Evolutionary conservation across 2,113 vertebrate species (phyloP).

Genomic region (Passer montanus): DNA sequence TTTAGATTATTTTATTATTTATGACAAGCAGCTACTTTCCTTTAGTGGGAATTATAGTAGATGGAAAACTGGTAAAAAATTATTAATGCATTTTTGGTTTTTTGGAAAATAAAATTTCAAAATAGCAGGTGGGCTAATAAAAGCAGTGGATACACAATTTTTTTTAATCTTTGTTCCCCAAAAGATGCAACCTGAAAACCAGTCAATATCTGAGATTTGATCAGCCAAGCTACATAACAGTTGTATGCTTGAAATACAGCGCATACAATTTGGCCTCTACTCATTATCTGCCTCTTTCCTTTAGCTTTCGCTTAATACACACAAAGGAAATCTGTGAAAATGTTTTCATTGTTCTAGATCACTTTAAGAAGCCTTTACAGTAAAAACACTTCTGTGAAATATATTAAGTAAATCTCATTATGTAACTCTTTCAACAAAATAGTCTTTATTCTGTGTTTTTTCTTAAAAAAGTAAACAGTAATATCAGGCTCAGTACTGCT

Average conservation of each 20-base stretch:
- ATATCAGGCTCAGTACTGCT: not conserved
- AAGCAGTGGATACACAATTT: not conserved
- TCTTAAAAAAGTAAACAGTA: not conserved
- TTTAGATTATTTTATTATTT: not conserved
- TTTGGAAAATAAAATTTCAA: not conserved
- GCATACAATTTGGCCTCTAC: not conserved
- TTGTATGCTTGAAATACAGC: not conserved
- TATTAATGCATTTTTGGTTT: not conserved
- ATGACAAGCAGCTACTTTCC: not conserved
- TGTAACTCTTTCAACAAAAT: conserved; percentile 4
- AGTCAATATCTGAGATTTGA: not conserved
- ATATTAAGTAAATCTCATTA: not conserved
- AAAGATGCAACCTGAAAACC: not conserved
- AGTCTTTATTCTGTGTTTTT: not conserved
- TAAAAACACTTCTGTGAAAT: not conserved
- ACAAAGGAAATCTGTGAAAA: not conserved
- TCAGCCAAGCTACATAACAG: not conserved
- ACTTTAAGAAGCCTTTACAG: not conserved
- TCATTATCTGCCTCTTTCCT: not conserved
- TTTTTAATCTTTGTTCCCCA: not conserved
- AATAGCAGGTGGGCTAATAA: not conserved
- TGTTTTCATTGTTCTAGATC: not conserved
- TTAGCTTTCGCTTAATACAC: not conserved
- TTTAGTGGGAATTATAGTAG: not conserved
- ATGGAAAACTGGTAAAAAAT: not conserved